Conservation (phyloP, 1,140 invertebrate species). For the Coptotermes formosanus region DNA sequence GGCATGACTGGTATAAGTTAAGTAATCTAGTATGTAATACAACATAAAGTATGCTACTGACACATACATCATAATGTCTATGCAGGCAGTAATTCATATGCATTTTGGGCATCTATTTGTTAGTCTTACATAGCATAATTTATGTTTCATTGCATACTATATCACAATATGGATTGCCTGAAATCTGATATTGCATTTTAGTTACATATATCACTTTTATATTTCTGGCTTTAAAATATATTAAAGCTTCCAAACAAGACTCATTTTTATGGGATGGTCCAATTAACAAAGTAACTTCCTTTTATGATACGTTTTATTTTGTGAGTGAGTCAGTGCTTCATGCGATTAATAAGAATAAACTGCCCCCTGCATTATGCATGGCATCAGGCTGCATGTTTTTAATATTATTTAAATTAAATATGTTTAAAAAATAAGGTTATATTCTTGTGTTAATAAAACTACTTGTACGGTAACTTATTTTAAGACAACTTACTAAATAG, state of each 20-base stretch:
- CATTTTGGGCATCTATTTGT: too few species aligned
- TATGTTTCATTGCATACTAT: too few species aligned
- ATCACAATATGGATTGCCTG: too few species aligned
- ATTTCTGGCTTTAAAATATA: too few species aligned
- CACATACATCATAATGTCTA: too few species aligned
- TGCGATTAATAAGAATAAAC: background rate
- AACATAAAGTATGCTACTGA: too few species aligned
- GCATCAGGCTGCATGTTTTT: background rate
- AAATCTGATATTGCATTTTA: too few species aligned
- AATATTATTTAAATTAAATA: background rate
- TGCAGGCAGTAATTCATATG: too few species aligned
- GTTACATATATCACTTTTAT: too few species aligned
- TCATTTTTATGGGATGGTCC: background rate
- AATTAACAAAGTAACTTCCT: conserved; percentile 13
- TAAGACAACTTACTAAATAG: background rate
- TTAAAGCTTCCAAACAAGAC: background rate
- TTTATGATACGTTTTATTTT: conserved; percentile 10
- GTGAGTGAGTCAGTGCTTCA: background rate
- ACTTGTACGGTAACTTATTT: background rate
- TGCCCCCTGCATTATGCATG: background rate
- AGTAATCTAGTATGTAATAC: too few species aligned
- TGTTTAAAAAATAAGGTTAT: background rate
- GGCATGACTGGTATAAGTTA: too few species aligned
- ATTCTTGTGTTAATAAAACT: background rate
- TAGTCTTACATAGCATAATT: too few species aligned